phyloP scores from a whole-genome alignment of 2,888 invertebrate species.

The Glaucopsyche alexis region DNA sequence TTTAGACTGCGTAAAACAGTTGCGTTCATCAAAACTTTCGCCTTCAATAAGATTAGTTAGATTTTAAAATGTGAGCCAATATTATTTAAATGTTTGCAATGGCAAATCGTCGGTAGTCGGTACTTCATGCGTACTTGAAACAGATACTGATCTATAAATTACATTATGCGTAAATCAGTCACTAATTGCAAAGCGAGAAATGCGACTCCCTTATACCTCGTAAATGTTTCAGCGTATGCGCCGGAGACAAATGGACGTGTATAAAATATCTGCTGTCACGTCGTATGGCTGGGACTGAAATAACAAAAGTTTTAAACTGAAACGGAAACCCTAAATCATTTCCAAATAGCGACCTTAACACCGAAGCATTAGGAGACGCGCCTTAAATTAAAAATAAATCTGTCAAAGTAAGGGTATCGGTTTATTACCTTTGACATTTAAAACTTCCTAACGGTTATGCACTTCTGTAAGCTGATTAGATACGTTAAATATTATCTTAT shows the following conservation, averaged over 20 bases:
- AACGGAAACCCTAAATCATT: slow-evolving; percentile 50
- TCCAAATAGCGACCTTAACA: slow-evolving; percentile 53
- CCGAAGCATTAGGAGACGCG: slow-evolving; percentile 38
- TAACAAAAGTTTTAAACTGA: slow-evolving; percentile 67
- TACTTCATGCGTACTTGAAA: slow-evolving; percentile 34
- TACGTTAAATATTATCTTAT: background rate
- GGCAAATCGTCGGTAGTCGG: too few relatives aligned
- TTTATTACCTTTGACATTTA: slow-evolving; percentile 15
- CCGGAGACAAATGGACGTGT: slow-evolving; percentile 68
- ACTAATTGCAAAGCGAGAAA: slow-evolving; percentile 51
- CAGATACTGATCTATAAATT: slow-evolving; percentile 33
- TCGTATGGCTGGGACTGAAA: slow-evolving; percentile 72
- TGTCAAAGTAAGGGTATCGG: slow-evolving; percentile 22
- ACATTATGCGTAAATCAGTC: slow-evolving; percentile 60
- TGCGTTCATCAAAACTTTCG: background rate
- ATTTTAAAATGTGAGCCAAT: too few relatives aligned
- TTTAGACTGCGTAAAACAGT: background rate
- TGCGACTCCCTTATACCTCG: slow-evolving; percentile 65
- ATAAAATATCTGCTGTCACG: slow-evolving; percentile 72
- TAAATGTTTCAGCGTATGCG: slow-evolving; percentile 75
- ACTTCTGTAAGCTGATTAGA: background rate
- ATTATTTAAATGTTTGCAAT: background rate
- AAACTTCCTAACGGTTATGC: slow-evolving; percentile 1
- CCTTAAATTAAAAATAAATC: slow-evolving; percentile 16
- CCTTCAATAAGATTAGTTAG: background rate